These are phyloP conservation scores for Blastobasis lacticolella DNA, from an alignment of 2,888 invertebrate species.

Conservation along the genomic window DNA sequence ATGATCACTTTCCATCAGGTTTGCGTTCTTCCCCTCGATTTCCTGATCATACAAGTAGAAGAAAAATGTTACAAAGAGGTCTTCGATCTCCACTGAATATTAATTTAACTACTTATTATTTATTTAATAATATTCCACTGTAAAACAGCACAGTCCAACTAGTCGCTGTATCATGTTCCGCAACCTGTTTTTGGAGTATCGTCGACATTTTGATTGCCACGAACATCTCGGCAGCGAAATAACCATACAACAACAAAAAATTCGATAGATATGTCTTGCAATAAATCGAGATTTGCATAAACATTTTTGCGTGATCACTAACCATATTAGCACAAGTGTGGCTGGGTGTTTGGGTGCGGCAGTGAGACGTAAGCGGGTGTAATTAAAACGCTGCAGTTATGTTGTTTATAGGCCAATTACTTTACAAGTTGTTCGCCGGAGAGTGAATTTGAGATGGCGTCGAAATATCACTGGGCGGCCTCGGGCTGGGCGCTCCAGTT, in stretches of 20 bases:
- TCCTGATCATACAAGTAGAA: too few relatives aligned
- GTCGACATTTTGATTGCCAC: background rate
- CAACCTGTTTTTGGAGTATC: slow-evolving; percentile 1
- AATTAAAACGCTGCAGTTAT: slow-evolving; percentile 1
- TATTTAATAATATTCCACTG: too few relatives aligned
- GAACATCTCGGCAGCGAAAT: background rate
- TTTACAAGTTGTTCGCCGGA: slow-evolving; percentile 11
- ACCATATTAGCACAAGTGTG: too few relatives aligned
- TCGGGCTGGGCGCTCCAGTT: slow-evolving; percentile 33
- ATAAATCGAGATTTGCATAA: slow-evolving; percentile 4
- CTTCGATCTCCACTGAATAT: too few relatives aligned
- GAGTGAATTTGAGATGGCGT: slow-evolving; percentile 18
- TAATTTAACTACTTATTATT: too few relatives aligned
- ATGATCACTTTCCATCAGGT: too few relatives aligned
- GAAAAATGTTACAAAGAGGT: too few relatives aligned
- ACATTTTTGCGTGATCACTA: slow-evolving; percentile 11
- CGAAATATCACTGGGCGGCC: slow-evolving; percentile 60
- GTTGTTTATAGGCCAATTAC: slow-evolving; percentile 20
- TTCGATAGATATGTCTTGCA: too few relatives aligned
- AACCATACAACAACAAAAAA: background rate
- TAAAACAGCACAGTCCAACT: too few relatives aligned
- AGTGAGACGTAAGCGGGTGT: background rate
- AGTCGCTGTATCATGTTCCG: background rate
- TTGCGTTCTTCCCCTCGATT: too few relatives aligned
- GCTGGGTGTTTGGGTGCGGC: too few relatives aligned